A percentile compares a stretch with the other conserved stretches of the same genome.
These are phyloP conservation scores for Argyresthia albistria DNA, from an alignment of 2,888 invertebrate species.

Conservation along the genomic window DNA sequence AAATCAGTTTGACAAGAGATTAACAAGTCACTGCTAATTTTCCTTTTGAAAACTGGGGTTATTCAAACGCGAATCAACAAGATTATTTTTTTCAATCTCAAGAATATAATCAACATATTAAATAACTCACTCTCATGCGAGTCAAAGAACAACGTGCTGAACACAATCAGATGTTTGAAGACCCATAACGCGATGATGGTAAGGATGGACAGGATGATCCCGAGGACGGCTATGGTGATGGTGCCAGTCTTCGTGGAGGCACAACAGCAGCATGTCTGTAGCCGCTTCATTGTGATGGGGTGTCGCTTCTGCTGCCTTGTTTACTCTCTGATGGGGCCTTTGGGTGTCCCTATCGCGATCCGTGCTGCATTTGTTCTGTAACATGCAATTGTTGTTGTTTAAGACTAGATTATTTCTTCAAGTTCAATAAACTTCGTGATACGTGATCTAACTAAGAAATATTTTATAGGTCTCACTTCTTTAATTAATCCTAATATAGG, in stretches of 20 bases:
- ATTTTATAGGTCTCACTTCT: no score
- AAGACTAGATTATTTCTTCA: not conserved
- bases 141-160: constrained; percentile 82
- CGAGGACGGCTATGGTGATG: constrained; percentile 78
- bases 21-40: no score
- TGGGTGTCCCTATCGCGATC: not conserved
- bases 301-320: not conserved
- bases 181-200: constrained; percentile 79
- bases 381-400: not conserved
- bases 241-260: constrained; percentile 82
- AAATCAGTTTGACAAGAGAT: no score
- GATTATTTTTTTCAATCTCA: no score
- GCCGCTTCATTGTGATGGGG: constrained; percentile 46
- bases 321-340: not conserved
- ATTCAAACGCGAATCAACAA: no score
- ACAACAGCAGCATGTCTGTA: constrained; percentile 80
- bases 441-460: no score
- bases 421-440: no score
- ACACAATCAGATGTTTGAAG: constrained; percentile 59
- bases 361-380: constrained; percentile 3
- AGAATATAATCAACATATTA: not conserved
- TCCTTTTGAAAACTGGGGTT: no score
- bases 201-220: constrained; percentile 81
- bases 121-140: constrained; percentile 74
- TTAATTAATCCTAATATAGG: no score